phyloP scores from a whole-genome alignment of 2,888 invertebrate species.

The Drosophila eohydei region DNA sequence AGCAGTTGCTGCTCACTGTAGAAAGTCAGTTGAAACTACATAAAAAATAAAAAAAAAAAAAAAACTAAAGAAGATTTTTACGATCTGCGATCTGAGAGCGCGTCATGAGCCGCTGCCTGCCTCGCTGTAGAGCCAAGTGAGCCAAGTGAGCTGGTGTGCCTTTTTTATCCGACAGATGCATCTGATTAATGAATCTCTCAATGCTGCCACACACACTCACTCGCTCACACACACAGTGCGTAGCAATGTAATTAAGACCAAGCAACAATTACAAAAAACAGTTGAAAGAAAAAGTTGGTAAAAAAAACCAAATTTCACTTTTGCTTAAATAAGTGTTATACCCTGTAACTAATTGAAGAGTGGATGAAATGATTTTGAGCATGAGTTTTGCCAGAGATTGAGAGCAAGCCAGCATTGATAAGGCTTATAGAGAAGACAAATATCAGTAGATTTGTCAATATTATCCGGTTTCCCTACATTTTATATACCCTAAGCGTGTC shows the following conservation, averaged over 20 bases:
- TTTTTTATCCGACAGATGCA: slow-evolving; percentile 80
- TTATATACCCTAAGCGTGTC: neutral
- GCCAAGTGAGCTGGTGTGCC: slow-evolving; percentile 28
- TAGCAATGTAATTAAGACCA: slow-evolving; percentile 75
- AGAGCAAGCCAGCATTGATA: neutral
- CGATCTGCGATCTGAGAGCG: slow-evolving; percentile 54
- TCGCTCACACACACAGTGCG: slow-evolving; percentile 50
- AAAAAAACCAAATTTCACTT: slow-evolving; percentile 48
- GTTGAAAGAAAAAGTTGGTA: slow-evolving; percentile 56
- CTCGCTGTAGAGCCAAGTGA: slow-evolving; percentile 30
- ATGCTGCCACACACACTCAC: slow-evolving; percentile 46
- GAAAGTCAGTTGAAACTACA: slow-evolving; percentile 29
- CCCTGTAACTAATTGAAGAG: slow-evolving; percentile 2
- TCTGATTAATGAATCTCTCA: slow-evolving; percentile 79
- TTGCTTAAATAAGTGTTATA: slow-evolving; percentile 40
- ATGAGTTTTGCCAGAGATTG: neutral
- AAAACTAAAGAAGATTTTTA: slow-evolving; percentile 33
- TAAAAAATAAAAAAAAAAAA: neutral
- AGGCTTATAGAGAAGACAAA: neutral
- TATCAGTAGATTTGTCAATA: neutral
- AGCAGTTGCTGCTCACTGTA: slow-evolving; percentile 19
- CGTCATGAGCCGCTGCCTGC: slow-evolving; percentile 66
- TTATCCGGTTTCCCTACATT: neutral
- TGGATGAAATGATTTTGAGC: neutral
- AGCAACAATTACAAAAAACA: slow-evolving; percentile 34